Base-by-base conservation (phyloP, 1,140 invertebrate genomes). In the Drosophila ficusphila region DNA sequence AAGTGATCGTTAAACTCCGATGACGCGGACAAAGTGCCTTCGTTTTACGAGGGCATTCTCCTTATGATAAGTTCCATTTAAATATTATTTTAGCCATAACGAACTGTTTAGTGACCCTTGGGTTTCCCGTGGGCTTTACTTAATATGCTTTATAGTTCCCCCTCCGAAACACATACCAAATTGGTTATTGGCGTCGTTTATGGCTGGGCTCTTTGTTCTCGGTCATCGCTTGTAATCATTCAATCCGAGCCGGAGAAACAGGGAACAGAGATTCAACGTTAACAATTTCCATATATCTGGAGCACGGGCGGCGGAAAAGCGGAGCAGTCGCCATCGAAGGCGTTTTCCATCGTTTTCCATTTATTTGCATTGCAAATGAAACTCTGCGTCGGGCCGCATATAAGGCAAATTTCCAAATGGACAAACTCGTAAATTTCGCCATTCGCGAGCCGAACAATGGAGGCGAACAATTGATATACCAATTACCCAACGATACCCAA, bases 301-400 rank as follows among this genome's bases (percentile, higher is more conserved):
- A 46, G 25, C 46, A 42, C 39, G 14, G 25, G 33, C 18, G 16
- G 21, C 23, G 65, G 44, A 18, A 27, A 73, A 60, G 38, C 16
- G 48, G 48, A 34, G 38, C 16, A 9, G 33, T 19, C 6, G n/a
- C 23, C 49, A 21, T 51, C 31, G 58, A 78, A 71, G 75, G 74
- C 79, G 79, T 82, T 74, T 69, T 69, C 34, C 56, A 71, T 16
- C 68, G 79, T 54, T n/a, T n/a, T n/a, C 81, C 78, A 79, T 73
- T 86, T 79, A 86, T 85, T 85, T 85, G 79, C 81, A 85, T 52
- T 85, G 79, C 81, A 85, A 85, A 85, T 85, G 53, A 21, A 31
- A 41, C 34, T 34, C 25, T 11, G 31, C 41, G 46, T 21, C 11
- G 44, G 3, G 47, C 49, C 44, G 65, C 79, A 53, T 70, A 85